Evolutionary conservation across 2,113 vertebrate species (phyloP).

Genomic region (Cinclus mexicanus): DNA sequence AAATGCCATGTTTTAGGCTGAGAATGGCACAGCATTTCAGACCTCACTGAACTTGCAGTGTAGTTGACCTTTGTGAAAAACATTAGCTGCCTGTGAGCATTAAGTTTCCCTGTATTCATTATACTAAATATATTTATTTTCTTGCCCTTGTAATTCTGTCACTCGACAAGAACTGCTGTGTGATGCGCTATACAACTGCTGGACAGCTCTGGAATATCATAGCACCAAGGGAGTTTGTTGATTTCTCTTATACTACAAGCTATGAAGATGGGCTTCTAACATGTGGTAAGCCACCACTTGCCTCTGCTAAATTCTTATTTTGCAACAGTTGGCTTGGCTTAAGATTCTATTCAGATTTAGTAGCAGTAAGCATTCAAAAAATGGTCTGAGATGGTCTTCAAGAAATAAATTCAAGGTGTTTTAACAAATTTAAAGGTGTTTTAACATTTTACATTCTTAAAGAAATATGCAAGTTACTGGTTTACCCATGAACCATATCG

Average conservation of each 20-base stretch:
- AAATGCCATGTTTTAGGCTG: not conserved
- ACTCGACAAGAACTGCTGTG: slow-evolving; percentile 78
- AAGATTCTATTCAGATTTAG: not conserved
- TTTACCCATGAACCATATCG: not conserved
- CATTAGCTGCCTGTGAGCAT: not conserved
- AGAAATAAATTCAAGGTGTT: not conserved
- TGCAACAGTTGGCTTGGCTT: not conserved
- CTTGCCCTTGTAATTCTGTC: not conserved
- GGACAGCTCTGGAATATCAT: slow-evolving; percentile 86
- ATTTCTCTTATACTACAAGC: slow-evolving; percentile 85
- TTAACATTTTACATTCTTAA: not conserved
- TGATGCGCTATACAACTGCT: slow-evolving; percentile 85
- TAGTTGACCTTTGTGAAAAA: not conserved
- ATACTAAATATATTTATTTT: not conserved
- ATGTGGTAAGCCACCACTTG: slow-evolving; percentile 75
- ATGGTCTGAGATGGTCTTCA: not conserved
- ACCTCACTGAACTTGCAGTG: not conserved
- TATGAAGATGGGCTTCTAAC: slow-evolving; percentile 82
- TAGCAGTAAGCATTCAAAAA: not conserved
- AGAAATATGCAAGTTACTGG: not conserved
- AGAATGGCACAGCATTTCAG: not conserved
- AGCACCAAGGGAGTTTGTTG: slow-evolving; percentile 85
- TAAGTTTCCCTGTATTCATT: not conserved
- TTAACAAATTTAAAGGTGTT: not conserved
- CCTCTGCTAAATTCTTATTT: not conserved